phyloP scores from a whole-genome alignment of 2,888 invertebrate genomes.

The Kuschelorhynchus macadamiae region DNA sequence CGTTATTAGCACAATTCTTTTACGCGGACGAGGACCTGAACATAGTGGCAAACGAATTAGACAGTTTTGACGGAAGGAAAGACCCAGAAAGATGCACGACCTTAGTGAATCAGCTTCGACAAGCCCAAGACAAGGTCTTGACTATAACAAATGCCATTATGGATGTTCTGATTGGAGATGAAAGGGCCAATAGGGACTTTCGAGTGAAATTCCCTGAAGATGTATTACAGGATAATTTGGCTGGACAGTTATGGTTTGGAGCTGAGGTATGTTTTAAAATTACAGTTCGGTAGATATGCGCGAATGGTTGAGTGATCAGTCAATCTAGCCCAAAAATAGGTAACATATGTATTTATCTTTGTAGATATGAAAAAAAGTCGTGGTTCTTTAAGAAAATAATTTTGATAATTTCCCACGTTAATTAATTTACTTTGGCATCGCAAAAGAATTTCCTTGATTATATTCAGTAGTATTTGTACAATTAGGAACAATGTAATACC shows the following conservation, averaged over 20 bases:
- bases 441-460: too few species aligned
- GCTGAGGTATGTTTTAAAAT: conserved; percentile 83
- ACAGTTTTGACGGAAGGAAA: conserved; percentile 99
- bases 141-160: conserved; percentile 95
- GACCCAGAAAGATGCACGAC: conserved; percentile 97
- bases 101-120: conserved; percentile 93
- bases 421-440: too few species aligned
- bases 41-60: conserved; percentile 94
- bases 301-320: too few species aligned
- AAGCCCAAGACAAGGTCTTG: conserved; percentile 92
- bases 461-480: too few species aligned
- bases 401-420: background rate
- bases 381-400: background rate
- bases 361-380: too few species aligned
- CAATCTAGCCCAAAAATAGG: too few species aligned
- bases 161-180: conserved; percentile 90
- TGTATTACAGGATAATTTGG: conserved; percentile 96
- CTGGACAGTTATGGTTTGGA: conserved; percentile 99
- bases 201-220: conserved; percentile 99
- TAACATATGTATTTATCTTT: too few species aligned
- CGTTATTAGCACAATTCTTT: conserved; percentile 95
- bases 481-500: too few species aligned
- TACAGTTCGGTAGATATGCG: too few species aligned
- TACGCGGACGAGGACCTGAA: conserved; percentile 98
- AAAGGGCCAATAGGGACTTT: conserved; percentile 93